A percentile compares a stretch with the other conserved stretches of the same genome.
Conservation (phyloP, 2,888 invertebrate genomes). For the Meloe dianella region DNA sequence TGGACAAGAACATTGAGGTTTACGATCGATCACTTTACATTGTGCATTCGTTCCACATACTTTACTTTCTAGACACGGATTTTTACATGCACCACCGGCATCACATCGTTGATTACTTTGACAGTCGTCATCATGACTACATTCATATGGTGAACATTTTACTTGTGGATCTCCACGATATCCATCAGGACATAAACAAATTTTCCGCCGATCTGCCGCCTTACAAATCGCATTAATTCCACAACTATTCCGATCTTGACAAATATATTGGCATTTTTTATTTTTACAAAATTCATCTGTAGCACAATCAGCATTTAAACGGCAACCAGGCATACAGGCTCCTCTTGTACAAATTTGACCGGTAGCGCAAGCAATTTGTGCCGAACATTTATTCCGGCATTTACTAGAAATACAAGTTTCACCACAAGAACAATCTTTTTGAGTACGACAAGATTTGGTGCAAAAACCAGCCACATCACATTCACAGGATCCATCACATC, state of each 20-base stretch:
- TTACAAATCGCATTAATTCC: conserved; percentile 82
- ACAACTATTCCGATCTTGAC: conserved; percentile 71
- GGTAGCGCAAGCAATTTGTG: conserved; percentile 71
- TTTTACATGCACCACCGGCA: conserved; percentile 74
- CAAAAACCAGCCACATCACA: conserved; percentile 86
- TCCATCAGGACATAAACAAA: conserved; percentile 88
- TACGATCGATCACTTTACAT: conserved; percentile 77
- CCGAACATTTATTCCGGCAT: conserved; percentile 75
- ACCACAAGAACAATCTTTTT: conserved; percentile 80
- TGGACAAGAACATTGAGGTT: conserved; percentile 79
- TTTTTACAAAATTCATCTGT: conserved; percentile 76
- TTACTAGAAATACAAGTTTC: conserved; percentile 77
- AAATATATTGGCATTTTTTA: conserved; percentile 74
- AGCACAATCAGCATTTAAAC: conserved; percentile 79
- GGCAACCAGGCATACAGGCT: conserved; percentile 80
- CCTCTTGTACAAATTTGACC: conserved; percentile 79
- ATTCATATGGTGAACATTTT: conserved; percentile 79
- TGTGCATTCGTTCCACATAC: conserved; percentile 86
- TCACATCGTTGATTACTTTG: conserved; percentile 78
- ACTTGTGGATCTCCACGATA: conserved; percentile 81
- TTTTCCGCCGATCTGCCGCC: conserved; percentile 78
- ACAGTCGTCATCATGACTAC: conserved; percentile 77
- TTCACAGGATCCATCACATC: conserved; percentile 78
- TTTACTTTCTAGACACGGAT: conserved; percentile 78
- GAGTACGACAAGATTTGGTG: conserved; percentile 69